phyloP scores from a whole-genome alignment of 1,140 invertebrate species.

The Cylas formicarius region DNA sequence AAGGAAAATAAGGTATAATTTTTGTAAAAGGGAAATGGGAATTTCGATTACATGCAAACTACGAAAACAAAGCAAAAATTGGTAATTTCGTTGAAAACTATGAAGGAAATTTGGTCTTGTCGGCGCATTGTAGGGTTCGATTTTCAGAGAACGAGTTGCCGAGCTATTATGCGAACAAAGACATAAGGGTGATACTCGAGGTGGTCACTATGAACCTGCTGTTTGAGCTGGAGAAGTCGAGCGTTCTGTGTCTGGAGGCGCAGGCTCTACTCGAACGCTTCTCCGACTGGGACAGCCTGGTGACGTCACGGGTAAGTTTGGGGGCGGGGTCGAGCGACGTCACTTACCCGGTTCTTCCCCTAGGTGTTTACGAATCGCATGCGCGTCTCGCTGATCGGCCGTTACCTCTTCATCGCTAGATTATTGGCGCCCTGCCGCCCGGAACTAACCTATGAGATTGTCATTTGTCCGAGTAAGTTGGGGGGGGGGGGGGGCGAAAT shows the following conservation, averaged over 20 bases:
- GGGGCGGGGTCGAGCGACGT: neutral
- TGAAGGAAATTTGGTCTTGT: too few species aligned
- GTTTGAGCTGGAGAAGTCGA: constrained; percentile 14
- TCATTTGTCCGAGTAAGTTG: constrained; percentile 19
- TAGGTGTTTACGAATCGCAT: constrained; percentile 14
- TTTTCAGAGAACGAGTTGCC: constrained; percentile 6
- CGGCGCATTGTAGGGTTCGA: too few species aligned
- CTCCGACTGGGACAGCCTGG: constrained; percentile 23
- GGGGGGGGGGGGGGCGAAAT: too few species aligned
- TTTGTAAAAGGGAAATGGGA: too few species aligned
- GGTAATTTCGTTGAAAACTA: too few species aligned
- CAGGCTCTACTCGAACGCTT: constrained; percentile 13
- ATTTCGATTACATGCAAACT: too few species aligned
- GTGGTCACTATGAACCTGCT: constrained; percentile 23
- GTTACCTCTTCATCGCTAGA: constrained; percentile 23
- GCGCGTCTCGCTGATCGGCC: constrained; percentile 13
- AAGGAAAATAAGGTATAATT: too few species aligned
- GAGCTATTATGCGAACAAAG: constrained; percentile 3
- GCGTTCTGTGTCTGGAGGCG: constrained; percentile 2
- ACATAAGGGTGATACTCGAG: constrained; percentile 17
- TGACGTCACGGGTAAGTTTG: constrained; percentile 21
- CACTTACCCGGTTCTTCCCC: neutral
- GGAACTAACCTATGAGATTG: constrained; percentile 21
- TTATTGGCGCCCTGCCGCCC: constrained; percentile 3
- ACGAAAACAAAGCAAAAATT: too few species aligned